These are phyloP conservation scores for Esox lucius DNA, from an alignment of 2,797 vertebrate genomes.

Conservation along the genomic window DNA sequence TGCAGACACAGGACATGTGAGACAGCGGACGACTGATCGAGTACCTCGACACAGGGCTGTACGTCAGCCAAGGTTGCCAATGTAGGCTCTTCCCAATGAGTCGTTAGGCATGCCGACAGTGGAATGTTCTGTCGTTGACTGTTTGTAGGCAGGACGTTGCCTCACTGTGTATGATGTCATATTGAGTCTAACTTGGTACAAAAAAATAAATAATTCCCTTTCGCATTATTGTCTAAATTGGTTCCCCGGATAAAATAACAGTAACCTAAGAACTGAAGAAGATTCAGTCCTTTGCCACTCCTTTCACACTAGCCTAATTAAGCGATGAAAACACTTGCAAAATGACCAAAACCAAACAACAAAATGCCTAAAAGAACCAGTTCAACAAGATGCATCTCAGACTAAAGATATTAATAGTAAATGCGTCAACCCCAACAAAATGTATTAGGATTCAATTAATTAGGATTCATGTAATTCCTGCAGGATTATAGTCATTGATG, in stretches of 20 bases:
- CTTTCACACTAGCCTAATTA: not conserved
- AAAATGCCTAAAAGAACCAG: not conserved
- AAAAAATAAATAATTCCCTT: too few species aligned
- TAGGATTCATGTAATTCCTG: too few species aligned
- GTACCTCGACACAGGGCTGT: not conserved
- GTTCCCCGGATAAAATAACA: too few species aligned
- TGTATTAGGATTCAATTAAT: too few species aligned
- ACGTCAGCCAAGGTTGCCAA: not conserved
- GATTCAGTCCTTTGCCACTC: not conserved
- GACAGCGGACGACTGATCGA: not conserved
- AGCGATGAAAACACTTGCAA: not conserved
- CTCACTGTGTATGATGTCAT: not conserved
- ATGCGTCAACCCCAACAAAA: too few species aligned
- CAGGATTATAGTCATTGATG: too few species aligned
- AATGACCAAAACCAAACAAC: not conserved
- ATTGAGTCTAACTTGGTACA: not conserved
- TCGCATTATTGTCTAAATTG: too few species aligned
- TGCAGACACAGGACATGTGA: constrained; percentile 35
- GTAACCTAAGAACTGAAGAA: not conserved
- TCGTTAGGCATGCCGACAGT: not conserved
- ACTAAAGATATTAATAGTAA: too few species aligned
- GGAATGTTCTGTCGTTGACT: not conserved
- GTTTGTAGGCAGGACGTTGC: not conserved
- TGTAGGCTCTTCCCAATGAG: not conserved
- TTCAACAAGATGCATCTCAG: too few species aligned